Base-by-base conservation (phyloP, 2,113 vertebrate genomes). In the Ramphastos sulfuratus region DNA sequence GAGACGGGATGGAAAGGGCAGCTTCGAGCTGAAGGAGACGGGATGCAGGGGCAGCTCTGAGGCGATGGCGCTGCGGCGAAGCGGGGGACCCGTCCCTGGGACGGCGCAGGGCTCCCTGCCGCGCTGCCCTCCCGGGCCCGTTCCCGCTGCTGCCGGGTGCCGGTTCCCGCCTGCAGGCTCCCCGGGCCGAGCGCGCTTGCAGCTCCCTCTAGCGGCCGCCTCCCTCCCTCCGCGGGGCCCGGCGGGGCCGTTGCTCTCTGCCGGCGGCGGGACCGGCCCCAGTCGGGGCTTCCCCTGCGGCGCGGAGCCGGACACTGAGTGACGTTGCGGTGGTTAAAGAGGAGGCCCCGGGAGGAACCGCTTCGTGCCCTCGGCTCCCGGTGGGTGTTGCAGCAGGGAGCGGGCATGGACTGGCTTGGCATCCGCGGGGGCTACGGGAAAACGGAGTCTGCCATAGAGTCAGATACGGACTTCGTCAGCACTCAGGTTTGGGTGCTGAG, bases 1-100 rank as follows among this genome's bases (percentile, higher is more conserved):
- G 1, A 27, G 7, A 2, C 27, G 16, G 2, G 10, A 4, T 1
- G 17, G 3, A 55, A 37, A 19, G 35, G 15, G 6, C 14, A 9
- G 44, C 1, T 3, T 6, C 12, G 46, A 76, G 7, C 10, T 35
- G 56, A n/a, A 28, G 37, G n/a, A 70, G 74, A 17, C 15, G 14
- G 7, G 48, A n/a, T 31, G 35, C 25, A 44, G 4, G 12, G 16
- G 23, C 33, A 30, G 19, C 31, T 12, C 27, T 27, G 66, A 52
- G 15, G 27, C 2, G 12, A 35, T 1, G 39, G 35, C 17, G 5
- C 42, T 3, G 44, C 19, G 7, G 17, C 2, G 39, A 25, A 23
- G 61, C 5, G 12, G 56, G 17, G 24, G 18, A 10, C 39, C 63
- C 19, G 33, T 15, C 27, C 5, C 21, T 9, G 78, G 27, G 7